Evolutionary conservation across 2,797 vertebrate genomes (phyloP).

Genomic region (Delichon dasypus): DNA sequence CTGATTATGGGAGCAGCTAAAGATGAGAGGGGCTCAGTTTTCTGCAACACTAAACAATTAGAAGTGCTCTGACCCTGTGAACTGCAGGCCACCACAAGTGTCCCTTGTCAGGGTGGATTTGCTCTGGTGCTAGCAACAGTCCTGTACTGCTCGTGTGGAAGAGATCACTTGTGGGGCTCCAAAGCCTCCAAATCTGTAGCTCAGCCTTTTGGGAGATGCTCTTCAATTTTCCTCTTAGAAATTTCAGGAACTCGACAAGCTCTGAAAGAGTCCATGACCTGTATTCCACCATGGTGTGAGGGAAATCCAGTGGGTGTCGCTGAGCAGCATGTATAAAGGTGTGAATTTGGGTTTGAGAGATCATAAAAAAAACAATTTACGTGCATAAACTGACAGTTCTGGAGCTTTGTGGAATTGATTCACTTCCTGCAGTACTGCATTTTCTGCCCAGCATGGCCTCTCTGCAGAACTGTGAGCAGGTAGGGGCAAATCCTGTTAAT

Average conservation of each 20-base stretch:
- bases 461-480: conserved; percentile 39
- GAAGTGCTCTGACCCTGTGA: conserved; percentile 37
- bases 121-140: conserved; percentile 36
- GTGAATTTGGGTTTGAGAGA: conserved; percentile 28
- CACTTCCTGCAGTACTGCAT: conserved; percentile 11
- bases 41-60: conserved; percentile 77
- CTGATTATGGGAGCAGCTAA: conserved; percentile 82
- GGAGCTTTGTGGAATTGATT: conserved; percentile 6
- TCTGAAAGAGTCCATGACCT: conserved; percentile 13
- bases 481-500: conserved; percentile 32
- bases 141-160: not conserved
- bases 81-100: conserved; percentile 20
- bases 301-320: not conserved
- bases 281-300: not conserved
- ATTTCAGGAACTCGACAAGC: conserved; percentile 31
- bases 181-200: not conserved
- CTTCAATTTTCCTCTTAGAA: conserved; percentile 31
- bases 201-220: conserved; percentile 20
- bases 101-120: conserved; percentile 13
- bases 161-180: not conserved
- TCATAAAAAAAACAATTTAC: conserved; percentile 2
- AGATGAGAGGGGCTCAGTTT: conserved; percentile 86
- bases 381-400: conserved; percentile 41
- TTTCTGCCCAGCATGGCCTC: conserved; percentile 38
- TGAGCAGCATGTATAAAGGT: not conserved